phyloP scores from a whole-genome alignment of 2,113 vertebrate species.

The Anarrhichthys ocellatus region DNA sequence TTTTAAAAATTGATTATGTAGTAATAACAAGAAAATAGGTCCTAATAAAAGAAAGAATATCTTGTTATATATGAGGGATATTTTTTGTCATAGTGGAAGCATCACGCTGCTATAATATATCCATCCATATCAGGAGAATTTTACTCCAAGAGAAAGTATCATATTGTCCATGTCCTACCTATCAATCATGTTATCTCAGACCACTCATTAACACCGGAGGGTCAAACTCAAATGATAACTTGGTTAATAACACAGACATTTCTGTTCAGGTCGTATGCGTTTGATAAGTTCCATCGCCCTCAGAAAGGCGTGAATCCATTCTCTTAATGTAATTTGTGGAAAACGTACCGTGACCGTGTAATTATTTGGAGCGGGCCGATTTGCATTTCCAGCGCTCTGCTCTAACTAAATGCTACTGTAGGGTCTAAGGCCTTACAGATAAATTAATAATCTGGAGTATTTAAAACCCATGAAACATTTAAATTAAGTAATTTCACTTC shows the following conservation, averaged over 20 bases:
- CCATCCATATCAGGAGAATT: not conserved
- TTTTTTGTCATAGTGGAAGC: not conserved
- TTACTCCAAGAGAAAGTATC: not conserved
- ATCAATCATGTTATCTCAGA: slow-evolving; percentile 16
- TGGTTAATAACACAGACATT: slow-evolving; percentile 37
- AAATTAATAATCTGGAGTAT: slow-evolving; percentile 85
- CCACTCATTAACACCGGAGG: slow-evolving; percentile 13
- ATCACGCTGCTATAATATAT: not conserved
- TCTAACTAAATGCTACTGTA: slow-evolving; percentile 78
- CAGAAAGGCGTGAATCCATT: slow-evolving; percentile 75
- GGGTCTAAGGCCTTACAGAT: slow-evolving; percentile 83
- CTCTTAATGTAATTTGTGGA: slow-evolving; percentile 82
- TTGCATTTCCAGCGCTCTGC: slow-evolving; percentile 81
- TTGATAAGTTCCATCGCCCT: slow-evolving; percentile 72
- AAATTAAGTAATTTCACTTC: slow-evolving; percentile 85
- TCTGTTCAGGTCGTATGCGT: slow-evolving; percentile 62
- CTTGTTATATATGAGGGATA: not conserved
- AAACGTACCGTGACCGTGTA: slow-evolving; percentile 83
- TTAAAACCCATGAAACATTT: slow-evolving; percentile 86
- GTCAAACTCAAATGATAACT: slow-evolving; percentile 27
- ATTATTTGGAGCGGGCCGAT: slow-evolving; percentile 83
- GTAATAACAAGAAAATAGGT: no score
- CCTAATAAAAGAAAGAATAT: no score
- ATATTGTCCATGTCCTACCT: not conserved
- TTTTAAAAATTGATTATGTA: no score